Base-by-base conservation (phyloP, 64 coral and sea anemone genomes). In the Platygyra sinensis region DNA sequence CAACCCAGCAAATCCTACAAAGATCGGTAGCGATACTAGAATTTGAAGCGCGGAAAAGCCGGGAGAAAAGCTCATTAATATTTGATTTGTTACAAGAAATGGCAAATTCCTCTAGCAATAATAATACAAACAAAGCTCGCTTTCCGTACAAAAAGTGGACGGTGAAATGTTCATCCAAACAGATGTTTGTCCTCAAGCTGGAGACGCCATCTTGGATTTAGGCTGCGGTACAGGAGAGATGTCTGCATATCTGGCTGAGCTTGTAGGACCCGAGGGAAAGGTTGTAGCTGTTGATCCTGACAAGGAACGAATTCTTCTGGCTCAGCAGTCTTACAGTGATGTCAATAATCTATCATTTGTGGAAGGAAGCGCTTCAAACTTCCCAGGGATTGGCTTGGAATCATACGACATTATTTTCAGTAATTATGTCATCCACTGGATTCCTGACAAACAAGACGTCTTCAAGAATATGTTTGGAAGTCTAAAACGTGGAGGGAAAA, bases 401-500 rank as follows among this genome's bases (percentile, higher is more conserved):
- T 25, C 55, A 11, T 88, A 77, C 51, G 73, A 88, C 73, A 36
- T 76, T 30, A 55, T 88, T 46, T 88, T 88, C 51, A 60, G 72
- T 11, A 88, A 88, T 24, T 77, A 59, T 60, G 86, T 30, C 15
- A 72, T 88, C 10, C 86, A 88, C 54, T 88, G 86, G 86, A 88
- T 88, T 2, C 32, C 86, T 32, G 30, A 88, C 46, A 88, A 77
- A 77, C 29, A 54, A 25, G 24, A 88, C 19, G 73, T 60, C 62
- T 88, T 75, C 0, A 88, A 36, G 14, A 55, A 55, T 31, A 76
- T 76, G 62, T 88, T 72, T 73, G 13, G 0, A 31, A 77, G 86
- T 77, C 29, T 88, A 24, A 88, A 88, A 15, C 30, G 18, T 7
- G 86, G 86, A 13, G 86, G 86, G 18, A 88, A 71, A 30, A n/a